Percentiles rank a stretch among this genome's conserved stretches.
Conservation (phyloP, 2,113 vertebrate species). For the Leuciscus idus region DNA sequence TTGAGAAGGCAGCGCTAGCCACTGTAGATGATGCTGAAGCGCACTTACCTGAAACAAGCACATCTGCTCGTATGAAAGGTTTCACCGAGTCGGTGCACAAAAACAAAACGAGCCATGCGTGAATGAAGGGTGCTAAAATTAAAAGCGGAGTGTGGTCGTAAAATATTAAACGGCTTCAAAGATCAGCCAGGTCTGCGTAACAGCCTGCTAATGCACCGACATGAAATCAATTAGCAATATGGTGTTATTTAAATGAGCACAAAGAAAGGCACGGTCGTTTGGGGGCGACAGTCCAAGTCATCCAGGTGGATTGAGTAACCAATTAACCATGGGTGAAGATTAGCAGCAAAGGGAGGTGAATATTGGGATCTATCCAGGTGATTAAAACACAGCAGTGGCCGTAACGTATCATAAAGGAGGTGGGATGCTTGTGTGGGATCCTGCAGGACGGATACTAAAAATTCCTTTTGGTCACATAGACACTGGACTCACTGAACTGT, state of each 20-base stretch:
- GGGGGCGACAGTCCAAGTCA: conserved; percentile 48
- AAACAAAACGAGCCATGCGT: conserved; percentile 61
- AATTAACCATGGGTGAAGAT: conserved; percentile 52
- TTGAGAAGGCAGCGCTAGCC: not conserved
- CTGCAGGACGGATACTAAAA: conserved; percentile 25
- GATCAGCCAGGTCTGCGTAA: conserved; percentile 65
- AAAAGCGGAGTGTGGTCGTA: conserved; percentile 47
- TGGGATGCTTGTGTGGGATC: not conserved
- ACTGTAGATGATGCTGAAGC: not conserved
- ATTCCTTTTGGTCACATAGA: conserved; percentile 1
- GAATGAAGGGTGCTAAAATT: conserved; percentile 57
- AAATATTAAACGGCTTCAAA: conserved; percentile 70
- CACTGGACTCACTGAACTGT: conserved; percentile 1
- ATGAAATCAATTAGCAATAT: conserved; percentile 75
- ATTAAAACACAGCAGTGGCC: conserved; percentile 55
- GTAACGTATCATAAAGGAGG: conserved; percentile 23
- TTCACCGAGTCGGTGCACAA: conserved; percentile 14
- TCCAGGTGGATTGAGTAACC: conserved; percentile 63
- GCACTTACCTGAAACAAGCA: not conserved
- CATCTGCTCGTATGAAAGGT: conserved; percentile 12
- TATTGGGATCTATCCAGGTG: conserved; percentile 46
- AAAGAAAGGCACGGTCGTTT: conserved; percentile 46
- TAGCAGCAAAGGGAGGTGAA: conserved; percentile 26
- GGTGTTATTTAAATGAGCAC: conserved; percentile 62
- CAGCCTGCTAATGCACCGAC: conserved; percentile 72